Percentiles rank a stretch among this genome's conserved stretches.
Evolutionary conservation across 1,140 invertebrate genomes (phyloP).

Genomic region (Sarcophaga peregrina): DNA sequence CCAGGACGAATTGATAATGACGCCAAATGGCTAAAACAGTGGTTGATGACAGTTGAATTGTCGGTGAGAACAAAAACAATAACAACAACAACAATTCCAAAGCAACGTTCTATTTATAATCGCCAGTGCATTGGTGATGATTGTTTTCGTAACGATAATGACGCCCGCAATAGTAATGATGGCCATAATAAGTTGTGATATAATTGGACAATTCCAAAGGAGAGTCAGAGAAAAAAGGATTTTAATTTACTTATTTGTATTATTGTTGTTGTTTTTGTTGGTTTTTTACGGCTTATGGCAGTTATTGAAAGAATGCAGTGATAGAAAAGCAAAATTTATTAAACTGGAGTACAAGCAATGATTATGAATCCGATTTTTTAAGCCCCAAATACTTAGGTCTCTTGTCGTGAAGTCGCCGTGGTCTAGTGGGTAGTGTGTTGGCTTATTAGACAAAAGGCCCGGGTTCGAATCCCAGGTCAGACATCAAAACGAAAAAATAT

Average conservation of each 20-base stretch:
- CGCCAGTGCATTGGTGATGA: not conserved
- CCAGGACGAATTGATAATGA: slow-evolving; percentile 39
- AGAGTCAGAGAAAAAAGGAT: not conserved
- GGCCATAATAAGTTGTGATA: slow-evolving; percentile 28
- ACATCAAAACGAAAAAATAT: too few relatives aligned
- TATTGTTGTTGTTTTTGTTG: too few relatives aligned
- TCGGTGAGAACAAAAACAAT: not conserved
- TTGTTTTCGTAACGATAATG: slow-evolving; percentile 5
- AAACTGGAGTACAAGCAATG: too few relatives aligned
- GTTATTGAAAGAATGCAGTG: too few relatives aligned
- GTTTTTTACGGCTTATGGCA: too few relatives aligned
- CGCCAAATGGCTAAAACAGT: slow-evolving; percentile 25
- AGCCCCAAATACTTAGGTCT: too few relatives aligned
- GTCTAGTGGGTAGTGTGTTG: too few relatives aligned
- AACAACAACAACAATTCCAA: not conserved
- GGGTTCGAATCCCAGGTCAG: too few relatives aligned
- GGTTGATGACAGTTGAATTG: slow-evolving; percentile 9
- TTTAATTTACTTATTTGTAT: not conserved
- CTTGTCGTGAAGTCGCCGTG: too few relatives aligned
- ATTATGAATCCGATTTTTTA: too few relatives aligned
- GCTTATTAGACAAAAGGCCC: too few relatives aligned
- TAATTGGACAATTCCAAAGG: slow-evolving; percentile 11
- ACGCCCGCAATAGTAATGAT: not conserved
- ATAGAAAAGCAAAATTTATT: too few relatives aligned
- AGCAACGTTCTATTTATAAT: not conserved